Percentiles rank a stretch among this genome's conserved stretches.
Evolutionary conservation across 2,797 vertebrate genomes (phyloP).

Genomic region (Momotus momota): DNA sequence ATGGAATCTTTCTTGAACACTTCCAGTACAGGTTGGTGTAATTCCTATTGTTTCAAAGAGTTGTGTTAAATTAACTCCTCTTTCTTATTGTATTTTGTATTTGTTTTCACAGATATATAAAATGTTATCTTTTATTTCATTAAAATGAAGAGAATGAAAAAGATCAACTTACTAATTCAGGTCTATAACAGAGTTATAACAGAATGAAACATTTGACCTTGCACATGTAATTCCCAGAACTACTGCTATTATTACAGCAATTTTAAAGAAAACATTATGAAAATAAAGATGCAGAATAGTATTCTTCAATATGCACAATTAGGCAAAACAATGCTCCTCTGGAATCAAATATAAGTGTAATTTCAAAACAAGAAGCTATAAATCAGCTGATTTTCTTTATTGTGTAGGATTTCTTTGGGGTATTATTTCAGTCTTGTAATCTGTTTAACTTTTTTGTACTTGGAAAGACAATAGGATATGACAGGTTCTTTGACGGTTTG

Average conservation of each 20-base stretch:
- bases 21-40: not conserved
- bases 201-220: conserved; percentile 33
- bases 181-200: not conserved
- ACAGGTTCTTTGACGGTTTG: conserved; percentile 70
- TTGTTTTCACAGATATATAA: conserved; percentile 46
- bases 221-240: not conserved
- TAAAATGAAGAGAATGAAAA: conserved; percentile 35
- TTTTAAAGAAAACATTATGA: not conserved
- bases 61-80: conserved; percentile 1
- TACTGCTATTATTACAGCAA: not conserved
- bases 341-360: not conserved
- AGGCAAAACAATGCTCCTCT: not conserved
- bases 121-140: conserved; percentile 30
- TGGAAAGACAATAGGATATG: conserved; percentile 70
- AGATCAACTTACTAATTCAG: conserved; percentile 28
- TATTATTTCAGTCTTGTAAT: conserved; percentile 52
- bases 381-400: conserved; percentile 2
- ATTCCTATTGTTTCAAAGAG: not conserved
- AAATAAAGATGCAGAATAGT: not conserved
- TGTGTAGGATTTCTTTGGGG: conserved; percentile 41
- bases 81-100: not conserved
- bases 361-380: conserved; percentile 17
- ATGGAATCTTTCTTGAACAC: not conserved
- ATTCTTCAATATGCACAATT: not conserved
- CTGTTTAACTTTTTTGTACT: conserved; percentile 41